A percentile compares a stretch with the other conserved stretches of the same genome.
These are phyloP conservation scores for Homarus gammarus DNA, from an alignment of 2,888 invertebrate species.

Conservation along the genomic window DNA sequence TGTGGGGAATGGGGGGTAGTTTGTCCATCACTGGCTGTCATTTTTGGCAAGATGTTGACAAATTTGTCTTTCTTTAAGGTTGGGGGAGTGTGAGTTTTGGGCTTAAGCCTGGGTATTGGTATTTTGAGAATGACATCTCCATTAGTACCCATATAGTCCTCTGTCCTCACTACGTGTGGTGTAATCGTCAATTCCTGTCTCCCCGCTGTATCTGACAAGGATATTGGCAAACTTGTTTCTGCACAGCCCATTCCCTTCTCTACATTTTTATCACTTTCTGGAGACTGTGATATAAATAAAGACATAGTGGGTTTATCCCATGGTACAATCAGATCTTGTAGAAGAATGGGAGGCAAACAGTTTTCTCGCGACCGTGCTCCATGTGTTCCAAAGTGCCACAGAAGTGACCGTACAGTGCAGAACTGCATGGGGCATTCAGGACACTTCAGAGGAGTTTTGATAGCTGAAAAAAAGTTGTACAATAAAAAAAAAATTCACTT, in stretches of 20 bases:
- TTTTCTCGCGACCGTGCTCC: constrained; percentile 47
- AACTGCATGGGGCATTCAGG: constrained; percentile 75
- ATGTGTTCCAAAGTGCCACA: constrained; percentile 75
- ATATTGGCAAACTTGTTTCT: constrained; percentile 21
- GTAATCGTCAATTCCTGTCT: constrained; percentile 30
- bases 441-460: constrained; percentile 75
- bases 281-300: constrained; percentile 43
- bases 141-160: constrained; percentile 53
- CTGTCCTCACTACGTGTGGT: constrained; percentile 38
- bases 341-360: constrained; percentile 51
- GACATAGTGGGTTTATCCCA: constrained; percentile 69
- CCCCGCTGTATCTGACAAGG: not conserved
- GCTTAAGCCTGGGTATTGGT: constrained; percentile 71
- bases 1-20: not conserved
- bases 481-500: not conserved
- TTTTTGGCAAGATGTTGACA: constrained; percentile 65
- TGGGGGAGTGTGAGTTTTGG: constrained; percentile 24
- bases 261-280: constrained; percentile 40
- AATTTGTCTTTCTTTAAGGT: constrained; percentile 60
- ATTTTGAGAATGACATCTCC: constrained; percentile 72
- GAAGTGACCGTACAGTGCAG: constrained; percentile 75
- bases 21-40: constrained; percentile 36
- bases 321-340: constrained; percentile 68
- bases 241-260: constrained; percentile 26
- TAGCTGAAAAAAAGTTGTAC: constrained; percentile 59